A percentile compares a stretch with the other conserved stretches of the same genome.
Conservation (phyloP, 2,797 vertebrate species). For the Gouania willdenowi region DNA sequence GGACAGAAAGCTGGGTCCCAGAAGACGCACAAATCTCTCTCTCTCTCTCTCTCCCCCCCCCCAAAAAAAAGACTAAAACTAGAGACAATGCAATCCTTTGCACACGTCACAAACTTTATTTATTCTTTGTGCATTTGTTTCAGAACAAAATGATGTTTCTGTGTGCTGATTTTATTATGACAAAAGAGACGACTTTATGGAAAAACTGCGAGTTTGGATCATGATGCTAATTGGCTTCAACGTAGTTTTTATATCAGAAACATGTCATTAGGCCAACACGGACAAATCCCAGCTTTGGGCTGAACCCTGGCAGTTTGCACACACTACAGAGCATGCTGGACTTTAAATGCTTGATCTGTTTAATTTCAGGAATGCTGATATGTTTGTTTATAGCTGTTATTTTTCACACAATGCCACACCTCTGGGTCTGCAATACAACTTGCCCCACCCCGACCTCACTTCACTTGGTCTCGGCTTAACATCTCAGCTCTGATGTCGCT, state of each 20-base stretch:
- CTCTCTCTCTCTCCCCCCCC: too few species aligned
- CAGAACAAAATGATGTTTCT: constrained; percentile 32
- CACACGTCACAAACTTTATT: constrained; percentile 58
- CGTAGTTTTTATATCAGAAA: constrained; percentile 18
- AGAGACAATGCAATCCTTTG: constrained; percentile 44
- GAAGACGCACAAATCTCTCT: constrained; percentile 22
- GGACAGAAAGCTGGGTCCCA: not conserved
- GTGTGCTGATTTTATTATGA: constrained; percentile 17
- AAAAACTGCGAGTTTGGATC: too few species aligned
- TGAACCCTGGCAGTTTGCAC: constrained; percentile 12
- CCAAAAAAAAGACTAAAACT: constrained; percentile 16
- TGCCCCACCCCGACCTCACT: too few species aligned
- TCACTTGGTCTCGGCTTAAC: constrained; percentile 23
- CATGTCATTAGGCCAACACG: not conserved
- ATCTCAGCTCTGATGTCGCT: constrained; percentile 27
- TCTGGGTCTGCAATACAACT: constrained; percentile 11
- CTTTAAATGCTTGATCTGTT: constrained; percentile 35
- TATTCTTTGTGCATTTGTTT: constrained; percentile 51
- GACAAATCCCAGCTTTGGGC: constrained; percentile 2
- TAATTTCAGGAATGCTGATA: constrained; percentile 43
- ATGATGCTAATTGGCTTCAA: too few species aligned
- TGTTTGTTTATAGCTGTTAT: constrained; percentile 34
- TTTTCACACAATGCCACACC: constrained; percentile 13
- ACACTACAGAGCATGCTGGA: constrained; percentile 67
- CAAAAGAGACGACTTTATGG: too few species aligned